These are phyloP conservation scores for Pterois miles DNA, from an alignment of 2,797 vertebrate genomes.

Conservation along the genomic window DNA sequence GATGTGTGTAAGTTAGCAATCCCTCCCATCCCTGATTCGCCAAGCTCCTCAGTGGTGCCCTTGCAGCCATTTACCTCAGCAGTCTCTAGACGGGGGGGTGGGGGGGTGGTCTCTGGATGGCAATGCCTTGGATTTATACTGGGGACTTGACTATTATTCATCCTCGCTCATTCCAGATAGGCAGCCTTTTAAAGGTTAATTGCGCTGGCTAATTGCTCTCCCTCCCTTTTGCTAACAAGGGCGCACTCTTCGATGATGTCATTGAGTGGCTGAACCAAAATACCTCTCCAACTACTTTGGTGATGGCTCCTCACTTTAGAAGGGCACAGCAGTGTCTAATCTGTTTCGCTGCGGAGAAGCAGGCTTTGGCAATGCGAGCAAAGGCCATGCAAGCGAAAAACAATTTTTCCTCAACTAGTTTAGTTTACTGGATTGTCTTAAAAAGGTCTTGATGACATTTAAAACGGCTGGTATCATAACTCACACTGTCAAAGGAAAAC, in stretches of 20 bases:
- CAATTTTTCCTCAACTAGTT: not conserved
- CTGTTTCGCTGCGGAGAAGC: slow-evolving; percentile 21
- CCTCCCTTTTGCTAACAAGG: slow-evolving; percentile 73
- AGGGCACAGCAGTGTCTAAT: slow-evolving; percentile 66
- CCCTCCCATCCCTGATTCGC: slow-evolving; percentile 59
- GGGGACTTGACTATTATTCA: slow-evolving; percentile 77
- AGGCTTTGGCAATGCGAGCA: slow-evolving; percentile 18
- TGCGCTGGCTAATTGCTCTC: slow-evolving; percentile 82
- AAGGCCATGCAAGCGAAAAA: slow-evolving; percentile 24
- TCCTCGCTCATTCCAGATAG: slow-evolving; percentile 75
- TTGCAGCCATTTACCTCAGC: slow-evolving; percentile 69
- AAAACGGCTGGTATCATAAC: slow-evolving; percentile 14
- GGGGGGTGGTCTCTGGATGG: slow-evolving; percentile 66
- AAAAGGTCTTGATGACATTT: slow-evolving; percentile 44
- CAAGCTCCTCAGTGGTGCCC: slow-evolving; percentile 56
- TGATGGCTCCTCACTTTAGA: slow-evolving; percentile 67
- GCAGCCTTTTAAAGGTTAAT: slow-evolving; percentile 85
- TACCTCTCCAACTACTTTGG: slow-evolving; percentile 69
- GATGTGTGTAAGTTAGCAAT: slow-evolving; percentile 49
- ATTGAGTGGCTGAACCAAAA: slow-evolving; percentile 74
- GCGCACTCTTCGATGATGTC: slow-evolving; percentile 75
- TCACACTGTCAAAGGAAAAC: slow-evolving; percentile 21
- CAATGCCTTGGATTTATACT: slow-evolving; percentile 81
- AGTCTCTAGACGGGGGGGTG: slow-evolving; percentile 66
- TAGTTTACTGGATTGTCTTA: slow-evolving; percentile 21